Evolutionary conservation across 2,888 invertebrate species (phyloP), one percentile per base, ranked within the genome.

Genomic region (Chloromyia formosa): DNA sequence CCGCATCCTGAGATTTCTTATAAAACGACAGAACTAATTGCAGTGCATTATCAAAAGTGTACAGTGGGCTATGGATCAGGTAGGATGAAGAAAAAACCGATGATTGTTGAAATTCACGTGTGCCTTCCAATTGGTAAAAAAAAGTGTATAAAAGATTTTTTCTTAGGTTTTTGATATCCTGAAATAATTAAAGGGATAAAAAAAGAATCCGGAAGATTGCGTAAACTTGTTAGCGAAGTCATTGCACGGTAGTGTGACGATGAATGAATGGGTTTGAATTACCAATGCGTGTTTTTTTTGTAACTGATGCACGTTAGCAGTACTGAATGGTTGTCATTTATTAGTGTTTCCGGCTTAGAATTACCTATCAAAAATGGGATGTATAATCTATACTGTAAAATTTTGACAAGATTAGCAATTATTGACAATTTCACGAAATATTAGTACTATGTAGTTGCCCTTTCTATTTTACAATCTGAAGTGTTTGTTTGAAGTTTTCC

Each of bases 131-230:
- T 18, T n/a, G 40, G 20, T n/a, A n/a, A 20, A 23, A 69, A 53
- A 71, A 62, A 45, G 42, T 27, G 16, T 22, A 58, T 35, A 4
- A 22, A 10, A 45, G 58, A 23, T 20, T 20, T 60, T 69, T 69
- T 53, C 20, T 35, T 12, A 12, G 14, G n/a, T 16, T 73, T 56
- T 72, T 66, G 62, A 64, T 58, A 73, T 75, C 73, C 75, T 75
- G 14, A 45, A 53, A 54, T 58, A 35, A 40, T 22, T 56, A 27
- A 35, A 35, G 7, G 27, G 27, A 35, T 35, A 35, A 22, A 22
- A 35, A 74, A 71, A 74, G 69, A 75, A 76, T 76, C 76, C 76
- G 76, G 76, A 76, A 76, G 76, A 74, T 58, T 45, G 42, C 62
- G 73, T 60, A 76, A 71, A 76, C 71, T 74, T 76, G 71, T 64